phyloP scores from a whole-genome alignment of 2,888 invertebrate genomes.

The Agrotis puta region DNA sequence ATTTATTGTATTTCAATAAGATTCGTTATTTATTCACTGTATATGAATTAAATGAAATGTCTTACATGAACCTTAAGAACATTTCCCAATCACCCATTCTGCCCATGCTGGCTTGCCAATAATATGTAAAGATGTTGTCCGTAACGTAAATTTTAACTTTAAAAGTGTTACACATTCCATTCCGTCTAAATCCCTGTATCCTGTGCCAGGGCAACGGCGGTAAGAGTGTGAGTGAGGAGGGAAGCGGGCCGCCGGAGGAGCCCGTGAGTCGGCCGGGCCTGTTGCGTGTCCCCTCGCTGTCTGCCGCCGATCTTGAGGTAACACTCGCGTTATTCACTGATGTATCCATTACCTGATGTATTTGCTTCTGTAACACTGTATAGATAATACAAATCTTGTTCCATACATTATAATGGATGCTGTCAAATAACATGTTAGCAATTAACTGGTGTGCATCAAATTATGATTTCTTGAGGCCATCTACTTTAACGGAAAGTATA shows the following conservation, averaged over 20 bases:
- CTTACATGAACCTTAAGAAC: too few species aligned
- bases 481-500: too few species aligned
- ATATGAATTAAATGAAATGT: too few species aligned
- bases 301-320: constrained; percentile 91
- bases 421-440: too few species aligned
- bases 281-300: constrained; percentile 91
- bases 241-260: constrained; percentile 79
- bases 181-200: constrained; percentile 2
- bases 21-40: too few species aligned
- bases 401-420: too few species aligned
- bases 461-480: too few species aligned
- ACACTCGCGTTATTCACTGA: constrained; percentile 48
- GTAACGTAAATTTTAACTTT: not conserved
- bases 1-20: not conserved
- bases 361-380: not conserved
- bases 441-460: too few species aligned
- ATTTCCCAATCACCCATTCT: too few species aligned
- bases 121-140: too few species aligned
- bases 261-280: constrained; percentile 90
- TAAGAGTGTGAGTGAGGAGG: constrained; percentile 74
- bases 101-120: not conserved
- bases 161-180: constrained; percentile 2
- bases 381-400: too few species aligned
- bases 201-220: constrained; percentile 80
- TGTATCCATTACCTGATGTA: constrained; percentile 3